A percentile compares a stretch with the other conserved stretches of the same genome.
Conservation (phyloP, 2,113 vertebrate species). For the Microcebus ravelobensis region DNA sequence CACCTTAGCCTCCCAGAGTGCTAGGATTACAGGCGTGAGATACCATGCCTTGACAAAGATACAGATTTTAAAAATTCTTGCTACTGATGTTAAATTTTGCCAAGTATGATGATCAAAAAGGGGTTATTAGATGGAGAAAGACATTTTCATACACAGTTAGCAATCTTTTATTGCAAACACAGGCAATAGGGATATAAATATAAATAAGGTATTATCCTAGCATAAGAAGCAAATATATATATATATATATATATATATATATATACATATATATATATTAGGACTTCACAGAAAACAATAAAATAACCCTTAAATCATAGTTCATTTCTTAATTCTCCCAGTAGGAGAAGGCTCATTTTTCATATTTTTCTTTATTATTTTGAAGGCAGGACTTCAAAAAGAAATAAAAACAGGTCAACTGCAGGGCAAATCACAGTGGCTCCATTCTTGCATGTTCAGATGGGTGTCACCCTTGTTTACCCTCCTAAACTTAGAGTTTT, state of each 20-base stretch:
- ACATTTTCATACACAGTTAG: not conserved
- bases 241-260: not conserved
- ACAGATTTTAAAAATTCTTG: not conserved
- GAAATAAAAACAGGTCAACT: slow-evolving; percentile 43
- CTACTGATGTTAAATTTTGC: slow-evolving; percentile 28
- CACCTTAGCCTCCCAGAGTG: too few relatives aligned
- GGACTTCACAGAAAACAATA: not conserved
- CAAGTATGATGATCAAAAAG: not conserved
- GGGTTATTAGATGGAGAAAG: slow-evolving; percentile 12
- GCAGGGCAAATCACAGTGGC: slow-evolving; percentile 48
- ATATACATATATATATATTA: not conserved
- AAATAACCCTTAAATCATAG: slow-evolving; percentile 41
- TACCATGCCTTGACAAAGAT: not conserved
- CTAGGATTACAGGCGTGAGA: too few relatives aligned
- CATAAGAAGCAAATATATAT: not conserved
- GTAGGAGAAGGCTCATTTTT: slow-evolving; percentile 23
- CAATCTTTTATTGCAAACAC: slow-evolving; percentile 18
- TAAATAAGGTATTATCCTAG: slow-evolving; percentile 11
- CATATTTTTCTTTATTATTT: slow-evolving; percentile 58
- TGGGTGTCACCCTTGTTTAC: slow-evolving; percentile 42
- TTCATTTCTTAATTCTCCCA: slow-evolving; percentile 35
- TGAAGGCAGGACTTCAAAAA: slow-evolving; percentile 61
- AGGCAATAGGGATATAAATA: slow-evolving; percentile 21
- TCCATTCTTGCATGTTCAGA: slow-evolving; percentile 58
- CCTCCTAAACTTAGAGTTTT: slow-evolving; percentile 68